Percentiles rank a stretch among this genome's conserved stretches.
These are phyloP conservation scores for Parnassius mnemosyne DNA, from an alignment of 2,888 invertebrate species.

Conservation along the genomic window DNA sequence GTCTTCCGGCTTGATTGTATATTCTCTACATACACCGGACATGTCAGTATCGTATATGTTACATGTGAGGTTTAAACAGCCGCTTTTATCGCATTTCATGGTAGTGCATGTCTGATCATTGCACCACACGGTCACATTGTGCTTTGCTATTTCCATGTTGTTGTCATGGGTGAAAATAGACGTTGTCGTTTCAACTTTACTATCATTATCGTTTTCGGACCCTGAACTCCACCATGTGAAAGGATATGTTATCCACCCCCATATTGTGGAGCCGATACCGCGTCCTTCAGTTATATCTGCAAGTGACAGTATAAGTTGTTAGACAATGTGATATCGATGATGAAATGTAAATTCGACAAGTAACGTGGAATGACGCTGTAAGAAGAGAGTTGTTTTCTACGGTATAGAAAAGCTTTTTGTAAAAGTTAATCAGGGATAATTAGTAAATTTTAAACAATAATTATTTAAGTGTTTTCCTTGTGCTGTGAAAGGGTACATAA, in stretches of 20 bases:
- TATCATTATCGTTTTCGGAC: conserved; percentile 40
- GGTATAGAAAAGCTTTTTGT: no score
- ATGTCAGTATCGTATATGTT: conserved; percentile 73
- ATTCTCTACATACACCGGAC: conserved; percentile 66
- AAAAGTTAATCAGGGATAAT: no score
- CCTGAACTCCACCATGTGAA: conserved; percentile 64
- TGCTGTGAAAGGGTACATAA: no score
- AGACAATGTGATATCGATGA: no score
- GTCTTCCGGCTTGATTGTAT: conserved; percentile 51
- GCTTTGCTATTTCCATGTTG: conserved; percentile 52
- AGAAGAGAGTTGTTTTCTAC: no score
- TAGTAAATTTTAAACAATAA: no score
- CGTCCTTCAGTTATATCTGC: conserved; percentile 60
- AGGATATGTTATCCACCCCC: conserved; percentile 73
- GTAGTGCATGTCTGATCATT: conserved; percentile 75
- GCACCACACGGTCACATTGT: conserved; percentile 69
- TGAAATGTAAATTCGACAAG: no score
- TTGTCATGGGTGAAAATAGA: conserved; percentile 35
- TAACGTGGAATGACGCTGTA: no score
- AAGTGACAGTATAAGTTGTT: conserved; percentile 44
- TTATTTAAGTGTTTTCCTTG: no score
- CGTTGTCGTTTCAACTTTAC: conserved; percentile 43
- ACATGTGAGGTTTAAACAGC: conserved; percentile 66
- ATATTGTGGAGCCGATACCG: conserved; percentile 62
- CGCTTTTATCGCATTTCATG: conserved; percentile 59